Conservation (phyloP, 2,888 invertebrate species). For the Agriopis aurantiaria region DNA sequence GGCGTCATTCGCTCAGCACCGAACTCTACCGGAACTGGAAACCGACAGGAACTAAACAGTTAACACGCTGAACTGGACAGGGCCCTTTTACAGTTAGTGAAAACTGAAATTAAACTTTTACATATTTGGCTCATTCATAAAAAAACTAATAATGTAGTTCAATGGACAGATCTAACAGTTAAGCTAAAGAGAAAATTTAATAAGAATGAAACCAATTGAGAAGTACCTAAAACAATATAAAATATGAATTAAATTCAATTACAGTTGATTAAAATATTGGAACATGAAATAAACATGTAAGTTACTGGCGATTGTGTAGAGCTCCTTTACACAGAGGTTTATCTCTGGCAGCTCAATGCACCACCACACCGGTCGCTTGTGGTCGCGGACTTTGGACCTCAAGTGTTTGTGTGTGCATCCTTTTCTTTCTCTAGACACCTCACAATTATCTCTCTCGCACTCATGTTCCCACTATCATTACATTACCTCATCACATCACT, state of each 20-base stretch:
- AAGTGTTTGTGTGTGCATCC: conserved; percentile 73
- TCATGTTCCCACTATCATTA: conserved; percentile 64
- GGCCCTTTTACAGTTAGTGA: conserved; percentile 43
- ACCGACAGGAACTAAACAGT: conserved; percentile 76
- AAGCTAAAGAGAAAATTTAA: too few species aligned
- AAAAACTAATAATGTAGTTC: neutral
- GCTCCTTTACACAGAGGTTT: conserved; percentile 25
- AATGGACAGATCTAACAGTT: neutral
- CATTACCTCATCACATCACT: conserved; percentile 67
- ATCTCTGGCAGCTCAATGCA: conserved; percentile 45
- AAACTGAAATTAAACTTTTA: conserved; percentile 9
- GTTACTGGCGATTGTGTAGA: conserved; percentile 3
- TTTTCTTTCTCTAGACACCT: conserved; percentile 61
- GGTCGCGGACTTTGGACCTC: conserved; percentile 77
- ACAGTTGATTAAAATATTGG: neutral
- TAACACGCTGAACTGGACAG: conserved; percentile 56
- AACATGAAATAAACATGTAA: neutral
- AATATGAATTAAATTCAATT: neutral
- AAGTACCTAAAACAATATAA: neutral
- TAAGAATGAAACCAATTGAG: neutral
- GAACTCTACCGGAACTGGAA: conserved; percentile 73
- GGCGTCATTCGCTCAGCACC: conserved; percentile 54
- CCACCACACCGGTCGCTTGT: conserved; percentile 56
- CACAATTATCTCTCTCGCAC: conserved; percentile 53
- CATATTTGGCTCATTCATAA: neutral